Conservation (phyloP, 2,888 invertebrate species). For the Brenthis hecate region DNA sequence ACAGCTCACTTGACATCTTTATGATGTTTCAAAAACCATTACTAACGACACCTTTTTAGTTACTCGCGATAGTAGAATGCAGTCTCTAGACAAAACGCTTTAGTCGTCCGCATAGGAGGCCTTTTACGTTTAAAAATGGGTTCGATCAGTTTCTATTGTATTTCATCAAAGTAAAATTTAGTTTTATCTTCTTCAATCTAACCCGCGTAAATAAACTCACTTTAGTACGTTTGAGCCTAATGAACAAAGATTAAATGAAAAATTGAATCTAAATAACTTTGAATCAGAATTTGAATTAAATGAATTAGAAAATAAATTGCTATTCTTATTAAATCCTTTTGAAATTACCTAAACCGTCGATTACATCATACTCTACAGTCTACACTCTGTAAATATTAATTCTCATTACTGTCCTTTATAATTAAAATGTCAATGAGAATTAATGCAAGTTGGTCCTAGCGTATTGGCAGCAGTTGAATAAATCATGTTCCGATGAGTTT, state of each 20-base stretch:
- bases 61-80: slow-evolving; percentile 70
- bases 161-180: slow-evolving; percentile 12
- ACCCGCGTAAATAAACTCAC: too few species aligned
- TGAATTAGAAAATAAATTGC: too few species aligned
- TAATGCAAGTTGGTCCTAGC: slow-evolving; percentile 26
- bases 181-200: slow-evolving; percentile 16
- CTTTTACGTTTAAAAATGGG: slow-evolving; percentile 11
- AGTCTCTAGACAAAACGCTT: slow-evolving; percentile 64
- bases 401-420: slow-evolving; percentile 19
- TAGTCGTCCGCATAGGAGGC: slow-evolving; percentile 41
- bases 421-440: slow-evolving; percentile 30
- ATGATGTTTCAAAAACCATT: slow-evolving; percentile 81
- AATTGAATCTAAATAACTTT: too few species aligned
- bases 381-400: slow-evolving; percentile 7
- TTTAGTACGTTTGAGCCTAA: too few species aligned
- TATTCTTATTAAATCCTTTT: too few species aligned
- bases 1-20: slow-evolving; percentile 79
- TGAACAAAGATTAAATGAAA: too few species aligned
- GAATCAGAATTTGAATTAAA: too few species aligned
- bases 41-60: slow-evolving; percentile 83
- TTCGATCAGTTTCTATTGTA: slow-evolving; percentile 1
- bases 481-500: slow-evolving; percentile 36
- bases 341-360: too few species aligned
- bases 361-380: too few species aligned
- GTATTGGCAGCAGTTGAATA: slow-evolving; percentile 32